Percentiles rank a stretch among this genome's conserved stretches.
Conservation (phyloP, 2,797 vertebrate species). For the Hyperoplus immaculatus region DNA sequence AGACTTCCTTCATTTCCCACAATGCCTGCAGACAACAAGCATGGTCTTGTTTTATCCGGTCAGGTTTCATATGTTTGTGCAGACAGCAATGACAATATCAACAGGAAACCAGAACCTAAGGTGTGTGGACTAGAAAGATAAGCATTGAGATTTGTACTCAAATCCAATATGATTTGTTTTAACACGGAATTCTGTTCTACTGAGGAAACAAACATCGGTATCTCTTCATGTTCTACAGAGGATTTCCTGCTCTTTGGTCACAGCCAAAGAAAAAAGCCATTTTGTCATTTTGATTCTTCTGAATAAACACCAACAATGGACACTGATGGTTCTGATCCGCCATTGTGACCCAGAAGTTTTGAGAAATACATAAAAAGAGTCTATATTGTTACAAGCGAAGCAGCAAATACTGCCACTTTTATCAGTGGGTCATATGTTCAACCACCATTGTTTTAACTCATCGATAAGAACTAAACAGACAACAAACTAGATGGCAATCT, state of each 20-base stretch:
- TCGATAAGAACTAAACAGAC: too few species aligned
- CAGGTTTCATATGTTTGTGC: slow-evolving; percentile 8
- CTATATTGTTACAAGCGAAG: neutral
- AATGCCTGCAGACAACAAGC: slow-evolving; percentile 43
- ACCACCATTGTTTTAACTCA: too few species aligned
- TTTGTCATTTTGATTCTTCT: neutral
- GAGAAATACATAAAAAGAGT: too few species aligned
- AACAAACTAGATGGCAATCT: too few species aligned
- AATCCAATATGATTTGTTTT: slow-evolving; percentile 4
- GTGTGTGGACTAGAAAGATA: slow-evolving; percentile 31
- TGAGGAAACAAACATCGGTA: slow-evolving; percentile 7
- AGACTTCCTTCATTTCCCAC: slow-evolving; percentile 41
- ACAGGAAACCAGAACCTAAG: slow-evolving; percentile 23
- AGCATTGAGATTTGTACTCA: neutral
- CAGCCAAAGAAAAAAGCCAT: neutral
- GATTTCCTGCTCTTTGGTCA: neutral
- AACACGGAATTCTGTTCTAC: neutral
- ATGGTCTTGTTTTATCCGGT: slow-evolving; percentile 53
- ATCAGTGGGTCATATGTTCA: too few species aligned
- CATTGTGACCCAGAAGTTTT: too few species aligned
- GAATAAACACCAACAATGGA: neutral
- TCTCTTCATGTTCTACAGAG: neutral
- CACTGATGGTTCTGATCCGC: neutral
- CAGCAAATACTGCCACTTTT: too few species aligned
- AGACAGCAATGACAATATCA: neutral